A percentile compares a stretch with the other conserved stretches of the same genome.
These are phyloP conservation scores for Reticulitermes speratus DNA, from an alignment of 1,140 invertebrate species.

Conservation along the genomic window DNA sequence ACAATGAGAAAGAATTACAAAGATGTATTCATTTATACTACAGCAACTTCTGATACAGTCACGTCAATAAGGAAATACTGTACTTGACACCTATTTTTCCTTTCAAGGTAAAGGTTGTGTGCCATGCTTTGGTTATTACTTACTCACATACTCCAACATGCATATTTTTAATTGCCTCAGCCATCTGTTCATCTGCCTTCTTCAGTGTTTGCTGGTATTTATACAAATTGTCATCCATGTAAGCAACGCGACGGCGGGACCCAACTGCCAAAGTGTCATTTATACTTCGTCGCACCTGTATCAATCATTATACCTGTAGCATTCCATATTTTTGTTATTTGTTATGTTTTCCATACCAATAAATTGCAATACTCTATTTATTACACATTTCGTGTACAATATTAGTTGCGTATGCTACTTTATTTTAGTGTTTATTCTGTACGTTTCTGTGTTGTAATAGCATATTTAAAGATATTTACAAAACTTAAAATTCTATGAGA, in stretches of 20 bases:
- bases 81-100: too few species aligned
- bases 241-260: constrained; percentile 50
- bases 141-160: constrained; percentile 69
- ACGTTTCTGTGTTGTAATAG: too few species aligned
- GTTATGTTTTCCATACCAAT: not conserved
- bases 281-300: not conserved
- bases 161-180: constrained; percentile 70
- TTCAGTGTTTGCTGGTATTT: constrained; percentile 67
- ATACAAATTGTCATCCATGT: constrained; percentile 67
- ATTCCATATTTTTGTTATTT: not conserved
- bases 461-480: too few species aligned
- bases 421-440: too few species aligned
- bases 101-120: too few species aligned
- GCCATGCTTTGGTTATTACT: constrained; percentile 39
- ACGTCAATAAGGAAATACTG: not conserved
- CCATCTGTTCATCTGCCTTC: constrained; percentile 70
- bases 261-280: constrained; percentile 33
- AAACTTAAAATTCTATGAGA: too few species aligned
- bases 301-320: not conserved
- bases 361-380: not conserved
- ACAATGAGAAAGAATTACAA: not conserved
- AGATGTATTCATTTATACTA: not conserved
- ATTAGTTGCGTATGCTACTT: too few species aligned
- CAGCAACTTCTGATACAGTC: constrained; percentile 7
- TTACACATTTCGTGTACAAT: too few species aligned